Percentiles rank a stretch among this genome's conserved stretches.
phyloP scores from a whole-genome alignment of 2,797 vertebrate genomes.

The Delichon dasypus region DNA sequence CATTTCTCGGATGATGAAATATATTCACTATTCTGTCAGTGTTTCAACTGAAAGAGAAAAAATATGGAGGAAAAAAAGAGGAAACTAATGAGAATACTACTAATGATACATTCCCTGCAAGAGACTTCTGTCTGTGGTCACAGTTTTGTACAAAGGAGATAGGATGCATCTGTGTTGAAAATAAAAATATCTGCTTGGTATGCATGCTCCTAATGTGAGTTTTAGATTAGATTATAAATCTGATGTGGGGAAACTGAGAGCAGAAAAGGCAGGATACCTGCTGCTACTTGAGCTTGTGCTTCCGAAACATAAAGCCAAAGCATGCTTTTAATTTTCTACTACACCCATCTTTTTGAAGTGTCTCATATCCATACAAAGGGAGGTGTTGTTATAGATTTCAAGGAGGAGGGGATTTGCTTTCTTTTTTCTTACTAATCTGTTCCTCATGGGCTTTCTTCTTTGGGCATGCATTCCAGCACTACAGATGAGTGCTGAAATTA shows the following conservation, averaged over 20 bases:
- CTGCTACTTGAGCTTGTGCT: conserved; percentile 1
- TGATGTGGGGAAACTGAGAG: conserved; percentile 42
- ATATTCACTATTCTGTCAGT: neutral
- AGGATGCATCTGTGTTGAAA: neutral
- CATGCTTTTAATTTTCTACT: conserved; percentile 11
- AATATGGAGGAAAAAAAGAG: neutral
- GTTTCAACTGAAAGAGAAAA: neutral
- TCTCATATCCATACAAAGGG: neutral
- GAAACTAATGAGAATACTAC: neutral
- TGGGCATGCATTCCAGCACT: neutral
- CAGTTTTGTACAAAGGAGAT: conserved; percentile 17
- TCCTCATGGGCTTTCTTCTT: neutral
- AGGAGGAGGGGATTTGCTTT: neutral
- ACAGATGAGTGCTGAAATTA: neutral
- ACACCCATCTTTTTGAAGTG: conserved; percentile 3
- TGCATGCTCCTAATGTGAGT: neutral
- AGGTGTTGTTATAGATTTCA: neutral
- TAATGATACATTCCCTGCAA: neutral
- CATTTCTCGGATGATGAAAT: neutral
- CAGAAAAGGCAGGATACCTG: conserved; percentile 41
- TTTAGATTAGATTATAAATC: conserved; percentile 40
- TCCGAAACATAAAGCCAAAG: neutral
- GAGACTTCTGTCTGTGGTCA: conserved; percentile 3
- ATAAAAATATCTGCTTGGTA: conserved; percentile 17
- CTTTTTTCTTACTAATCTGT: neutral